phyloP scores from a whole-genome alignment of 2,888 invertebrate genomes.

The Phengaris alcon region DNA sequence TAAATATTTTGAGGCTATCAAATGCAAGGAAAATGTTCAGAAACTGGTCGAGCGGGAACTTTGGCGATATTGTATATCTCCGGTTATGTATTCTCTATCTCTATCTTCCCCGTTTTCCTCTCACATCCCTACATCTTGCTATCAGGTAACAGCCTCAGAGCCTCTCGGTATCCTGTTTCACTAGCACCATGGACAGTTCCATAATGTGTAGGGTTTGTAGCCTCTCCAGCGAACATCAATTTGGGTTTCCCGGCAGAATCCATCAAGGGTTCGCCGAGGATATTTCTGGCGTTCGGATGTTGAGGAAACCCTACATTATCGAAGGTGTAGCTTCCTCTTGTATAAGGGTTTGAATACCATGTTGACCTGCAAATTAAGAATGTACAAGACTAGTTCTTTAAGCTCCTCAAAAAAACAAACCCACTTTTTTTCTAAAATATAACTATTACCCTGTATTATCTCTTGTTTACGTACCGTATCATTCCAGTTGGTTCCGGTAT shows the following conservation, averaged over 20 bases:
- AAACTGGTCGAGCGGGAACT: no score
- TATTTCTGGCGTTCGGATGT: slow-evolving; percentile 66
- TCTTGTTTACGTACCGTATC: slow-evolving; percentile 48
- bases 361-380: slow-evolving; percentile 72
- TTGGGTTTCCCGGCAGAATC: slow-evolving; percentile 64
- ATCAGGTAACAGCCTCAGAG: no score
- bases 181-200: slow-evolving; percentile 87
- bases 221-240: slow-evolving; percentile 81
- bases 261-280: slow-evolving; percentile 79
- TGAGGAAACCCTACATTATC: slow-evolving; percentile 75
- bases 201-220: slow-evolving; percentile 75
- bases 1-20: no score
- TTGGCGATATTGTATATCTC: no score
- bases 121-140: slow-evolving; percentile 43
- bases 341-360: slow-evolving; percentile 85
- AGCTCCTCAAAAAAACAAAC: not conserved
- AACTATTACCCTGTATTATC: not conserved
- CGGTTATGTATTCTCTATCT: slow-evolving; percentile 38
- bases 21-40: no score
- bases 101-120: slow-evolving; percentile 32
- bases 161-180: slow-evolving; percentile 83
- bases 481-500: slow-evolving; percentile 60
- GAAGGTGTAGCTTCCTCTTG: slow-evolving; percentile 85
- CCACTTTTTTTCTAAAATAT: not conserved
- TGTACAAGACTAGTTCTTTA: not conserved